Conservation (phyloP, 2,113 vertebrate species). For the rat (Rattus norvegicus) region DNA sequence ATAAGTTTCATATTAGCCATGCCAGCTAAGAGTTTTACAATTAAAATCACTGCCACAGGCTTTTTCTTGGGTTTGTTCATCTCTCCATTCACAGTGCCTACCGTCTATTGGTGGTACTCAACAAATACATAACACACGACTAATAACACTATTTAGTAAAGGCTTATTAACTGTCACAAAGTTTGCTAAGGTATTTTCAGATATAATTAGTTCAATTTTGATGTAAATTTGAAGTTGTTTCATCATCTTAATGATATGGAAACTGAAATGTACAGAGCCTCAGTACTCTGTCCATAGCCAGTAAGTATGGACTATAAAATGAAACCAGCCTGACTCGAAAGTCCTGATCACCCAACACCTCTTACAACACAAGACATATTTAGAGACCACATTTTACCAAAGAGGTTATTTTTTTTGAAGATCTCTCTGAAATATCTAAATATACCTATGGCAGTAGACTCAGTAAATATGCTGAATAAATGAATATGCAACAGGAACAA, state of each 20-base stretch:
- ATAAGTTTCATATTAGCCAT: conserved; percentile 28
- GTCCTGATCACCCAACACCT: not conserved
- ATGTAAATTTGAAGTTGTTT: not conserved
- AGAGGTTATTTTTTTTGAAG: not conserved
- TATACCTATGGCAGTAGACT: not conserved
- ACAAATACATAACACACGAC: conserved; percentile 10
- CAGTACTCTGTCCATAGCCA: not conserved
- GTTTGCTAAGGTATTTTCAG: conserved; percentile 18
- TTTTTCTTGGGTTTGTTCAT: not conserved
- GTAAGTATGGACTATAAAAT: not conserved
- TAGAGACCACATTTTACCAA: not conserved
- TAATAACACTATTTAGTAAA: conserved; percentile 6
- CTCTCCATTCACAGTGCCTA: not conserved
- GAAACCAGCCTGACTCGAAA: not conserved
- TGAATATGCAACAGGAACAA: not conserved
- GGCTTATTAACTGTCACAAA: not conserved
- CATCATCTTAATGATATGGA: conserved; percentile 30
- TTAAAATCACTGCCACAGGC: not conserved
- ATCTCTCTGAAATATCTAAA: not conserved
- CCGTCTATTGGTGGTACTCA: not conserved
- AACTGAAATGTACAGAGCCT: not conserved
- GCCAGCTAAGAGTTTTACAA: conserved; percentile 1
- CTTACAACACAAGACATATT: not conserved
- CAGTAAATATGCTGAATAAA: not conserved
- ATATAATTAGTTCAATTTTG: not conserved